phyloP scores from a whole-genome alignment of 2,888 invertebrate genomes.

The Eupithecia exiguata region DNA sequence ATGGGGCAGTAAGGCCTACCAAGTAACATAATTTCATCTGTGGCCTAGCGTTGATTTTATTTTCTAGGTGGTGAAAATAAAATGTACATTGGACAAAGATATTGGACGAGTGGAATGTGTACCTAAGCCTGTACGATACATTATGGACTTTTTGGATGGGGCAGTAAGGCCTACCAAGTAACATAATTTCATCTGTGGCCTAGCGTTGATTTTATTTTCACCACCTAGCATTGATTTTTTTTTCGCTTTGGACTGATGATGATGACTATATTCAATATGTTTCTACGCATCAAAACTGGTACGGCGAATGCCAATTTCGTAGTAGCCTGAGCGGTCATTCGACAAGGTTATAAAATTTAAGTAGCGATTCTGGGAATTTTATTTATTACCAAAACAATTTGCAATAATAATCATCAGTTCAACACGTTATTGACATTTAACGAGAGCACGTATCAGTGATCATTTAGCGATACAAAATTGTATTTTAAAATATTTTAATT shows the following conservation, averaged over 20 bases:
- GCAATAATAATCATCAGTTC: neutral
- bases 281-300: neutral
- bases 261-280: neutral
- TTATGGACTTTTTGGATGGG: neutral
- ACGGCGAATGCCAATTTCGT: neutral
- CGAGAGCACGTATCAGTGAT: neutral
- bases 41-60: too few species aligned
- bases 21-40: too few species aligned
- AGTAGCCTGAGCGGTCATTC: slow-evolving; percentile 5
- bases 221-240: neutral
- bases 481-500: neutral
- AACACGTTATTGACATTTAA: neutral
- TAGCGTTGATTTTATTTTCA: too few species aligned
- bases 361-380: slow-evolving; percentile 20
- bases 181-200: too few species aligned
- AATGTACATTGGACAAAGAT: too few species aligned
- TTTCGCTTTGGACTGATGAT: neutral
- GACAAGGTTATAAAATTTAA: slow-evolving; percentile 27
- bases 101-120: too few species aligned
- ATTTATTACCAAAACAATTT: slow-evolving; percentile 6
- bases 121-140: too few species aligned
- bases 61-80: too few species aligned
- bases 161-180: too few species aligned
- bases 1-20: too few species aligned
- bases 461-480: neutral